Conservation (phyloP, 2,888 invertebrate genomes). For the Crocallis elinguaria region DNA sequence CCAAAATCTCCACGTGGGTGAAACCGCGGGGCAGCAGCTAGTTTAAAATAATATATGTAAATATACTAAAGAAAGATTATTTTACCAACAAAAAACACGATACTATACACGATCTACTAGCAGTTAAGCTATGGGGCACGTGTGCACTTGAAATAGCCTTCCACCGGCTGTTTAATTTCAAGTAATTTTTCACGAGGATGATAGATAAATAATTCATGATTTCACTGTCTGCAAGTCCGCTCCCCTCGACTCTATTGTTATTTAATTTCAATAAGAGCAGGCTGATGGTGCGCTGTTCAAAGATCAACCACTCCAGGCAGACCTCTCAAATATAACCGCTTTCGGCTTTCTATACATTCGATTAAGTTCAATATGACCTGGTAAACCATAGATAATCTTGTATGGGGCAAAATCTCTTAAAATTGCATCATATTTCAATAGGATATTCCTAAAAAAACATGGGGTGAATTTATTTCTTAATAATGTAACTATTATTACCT, state of each 20-base stretch:
- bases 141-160: neutral
- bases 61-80: no score
- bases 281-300: constrained; percentile 40
- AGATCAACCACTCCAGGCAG: neutral
- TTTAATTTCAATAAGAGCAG: constrained; percentile 73
- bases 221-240: constrained; percentile 37
- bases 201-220: constrained; percentile 51
- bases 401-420: neutral
- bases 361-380: neutral
- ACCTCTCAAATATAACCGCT: neutral
- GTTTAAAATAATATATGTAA: no score
- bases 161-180: constrained; percentile 46
- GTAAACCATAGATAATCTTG: neutral
- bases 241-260: constrained; percentile 58
- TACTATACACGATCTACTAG: no score
- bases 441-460: constrained; percentile 43
- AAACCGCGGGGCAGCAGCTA: no score
- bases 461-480: constrained; percentile 35
- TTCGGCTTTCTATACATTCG: neutral
- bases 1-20: no score
- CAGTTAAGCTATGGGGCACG: neutral
- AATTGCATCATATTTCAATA: constrained; percentile 48
- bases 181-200: constrained; percentile 41
- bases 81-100: no score
- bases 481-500: no score